A percentile compares a stretch with the other conserved stretches of the same genome.
These are phyloP conservation scores for Lottia scabra DNA, from an alignment of 2,888 invertebrate species.

Conservation along the genomic window DNA sequence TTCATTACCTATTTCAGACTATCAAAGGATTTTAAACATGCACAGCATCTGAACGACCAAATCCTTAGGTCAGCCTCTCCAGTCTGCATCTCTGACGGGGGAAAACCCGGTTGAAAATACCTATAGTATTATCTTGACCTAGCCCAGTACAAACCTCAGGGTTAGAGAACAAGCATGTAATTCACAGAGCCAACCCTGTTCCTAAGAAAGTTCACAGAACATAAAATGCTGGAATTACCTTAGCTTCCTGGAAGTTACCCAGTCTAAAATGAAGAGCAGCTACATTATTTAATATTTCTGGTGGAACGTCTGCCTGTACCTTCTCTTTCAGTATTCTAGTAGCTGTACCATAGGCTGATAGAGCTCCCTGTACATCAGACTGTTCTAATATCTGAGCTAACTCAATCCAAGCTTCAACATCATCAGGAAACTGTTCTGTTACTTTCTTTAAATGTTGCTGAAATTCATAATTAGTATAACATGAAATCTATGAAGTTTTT, in stretches of 20 bases:
- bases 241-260: conserved; percentile 87
- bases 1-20: not conserved
- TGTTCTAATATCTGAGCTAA: conserved; percentile 97
- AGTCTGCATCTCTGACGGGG: no score
- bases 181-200: no score
- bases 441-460: conserved; percentile 90
- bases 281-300: conserved; percentile 98
- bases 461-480: no score
- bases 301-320: conserved; percentile 93
- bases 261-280: conserved; percentile 89
- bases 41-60: no score
- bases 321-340: conserved; percentile 92
- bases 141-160: no score
- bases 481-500: no score
- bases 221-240: conserved; percentile 63
- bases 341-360: conserved; percentile 93
- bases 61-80: not conserved
- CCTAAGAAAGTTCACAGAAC: no score
- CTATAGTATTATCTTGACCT: no score
- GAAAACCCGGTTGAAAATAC: no score
- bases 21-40: not conserved
- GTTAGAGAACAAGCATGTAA: no score
- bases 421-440: conserved; percentile 96
- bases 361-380: conserved; percentile 84
- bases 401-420: conserved; percentile 99